Conservation (phyloP, 92 coral and sea anemone genomes). For the Metridium senile region DNA sequence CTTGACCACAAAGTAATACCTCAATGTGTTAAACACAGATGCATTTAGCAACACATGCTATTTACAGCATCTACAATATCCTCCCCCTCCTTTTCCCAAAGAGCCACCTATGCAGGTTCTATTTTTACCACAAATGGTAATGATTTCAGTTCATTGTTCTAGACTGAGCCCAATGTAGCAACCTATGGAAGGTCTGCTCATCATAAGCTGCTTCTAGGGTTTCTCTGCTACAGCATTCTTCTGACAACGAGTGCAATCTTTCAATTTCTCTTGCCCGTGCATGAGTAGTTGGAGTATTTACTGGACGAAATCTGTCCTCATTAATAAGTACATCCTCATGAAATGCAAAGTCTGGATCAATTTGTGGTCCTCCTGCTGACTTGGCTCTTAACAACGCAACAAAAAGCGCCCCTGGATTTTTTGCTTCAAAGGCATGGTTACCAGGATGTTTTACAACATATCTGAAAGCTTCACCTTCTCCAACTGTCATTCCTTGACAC, state of each 20-base stretch:
- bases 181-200: constrained; percentile 27
- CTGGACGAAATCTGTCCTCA: constrained; percentile 37
- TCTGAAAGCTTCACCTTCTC: constrained; percentile 34
- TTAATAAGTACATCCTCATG: constrained; percentile 39
- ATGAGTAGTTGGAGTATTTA: constrained; percentile 38
- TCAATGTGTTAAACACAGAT: too few species aligned
- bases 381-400: too few species aligned
- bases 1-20: too few species aligned
- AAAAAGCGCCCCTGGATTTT: too few species aligned
- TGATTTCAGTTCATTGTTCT: not conserved
- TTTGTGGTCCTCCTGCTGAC: constrained; percentile 31
- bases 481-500: constrained; percentile 41
- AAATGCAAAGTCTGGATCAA: constrained; percentile 52
- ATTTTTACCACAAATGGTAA: too few species aligned
- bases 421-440: too few species aligned
- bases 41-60: too few species aligned
- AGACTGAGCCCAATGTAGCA: constrained; percentile 40
- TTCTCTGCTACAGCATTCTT: constrained; percentile 21
- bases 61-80: too few species aligned
- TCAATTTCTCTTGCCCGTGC: constrained; percentile 37
- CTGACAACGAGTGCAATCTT: constrained; percentile 29
- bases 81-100: too few species aligned
- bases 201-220: constrained; percentile 30
- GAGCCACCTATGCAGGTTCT: too few species aligned
- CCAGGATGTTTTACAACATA: constrained; percentile 48